Evolutionary conservation across 2,797 vertebrate genomes (phyloP), one percentile per base, ranked within the genome.

Genomic region (Acipenser oxyrinchus): DNA sequence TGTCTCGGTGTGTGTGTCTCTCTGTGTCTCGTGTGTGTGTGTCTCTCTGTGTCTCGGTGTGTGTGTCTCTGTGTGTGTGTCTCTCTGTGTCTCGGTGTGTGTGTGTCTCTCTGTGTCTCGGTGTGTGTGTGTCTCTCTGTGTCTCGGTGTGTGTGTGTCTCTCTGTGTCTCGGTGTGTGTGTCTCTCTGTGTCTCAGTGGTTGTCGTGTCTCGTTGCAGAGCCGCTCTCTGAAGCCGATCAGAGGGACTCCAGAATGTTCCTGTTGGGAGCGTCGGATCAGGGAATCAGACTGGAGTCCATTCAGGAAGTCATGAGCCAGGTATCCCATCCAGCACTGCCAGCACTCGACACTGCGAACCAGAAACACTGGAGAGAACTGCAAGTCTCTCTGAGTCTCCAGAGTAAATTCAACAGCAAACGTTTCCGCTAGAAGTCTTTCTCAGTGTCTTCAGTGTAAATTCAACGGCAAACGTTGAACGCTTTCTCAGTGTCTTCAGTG

Each of bases 271-370:
- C 82, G 59, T 70, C 73, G 64, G 71, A 68, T 66, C 65, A 80
- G 49, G 88, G 89, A 10, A 84, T 91, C 66, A 77, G 81, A 69
- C 78, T 89, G 69, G 80, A 90, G 72, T 83, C 86, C 7, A 84
- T 91, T 72, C 83, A 89, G 70, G 87, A 90, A 5, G 74, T 89
- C 66, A 85, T 90, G 60, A 80, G 77, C 71, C 88, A 90, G 83
- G 89, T 90, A 78, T 37, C 63, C 63, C 11, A 60, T 8, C 7
- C 51, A 3, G 51, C 51, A 7, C 51, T 52, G 51, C 11, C 8
- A 52, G 15, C 1, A 18, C 15, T 18, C 15, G 15, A 18, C 15
- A 18, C 15, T 1, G 15, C 15, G 15, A 18, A 1, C 15, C 15
- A 18, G 15, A 18, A 37, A 37, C 23, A 37, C 23, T 53, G 51